A percentile compares a stretch with the other conserved stretches of the same genome.
phyloP scores from a whole-genome alignment of 2,113 vertebrate species.

The Polypterus bichir region DNA sequence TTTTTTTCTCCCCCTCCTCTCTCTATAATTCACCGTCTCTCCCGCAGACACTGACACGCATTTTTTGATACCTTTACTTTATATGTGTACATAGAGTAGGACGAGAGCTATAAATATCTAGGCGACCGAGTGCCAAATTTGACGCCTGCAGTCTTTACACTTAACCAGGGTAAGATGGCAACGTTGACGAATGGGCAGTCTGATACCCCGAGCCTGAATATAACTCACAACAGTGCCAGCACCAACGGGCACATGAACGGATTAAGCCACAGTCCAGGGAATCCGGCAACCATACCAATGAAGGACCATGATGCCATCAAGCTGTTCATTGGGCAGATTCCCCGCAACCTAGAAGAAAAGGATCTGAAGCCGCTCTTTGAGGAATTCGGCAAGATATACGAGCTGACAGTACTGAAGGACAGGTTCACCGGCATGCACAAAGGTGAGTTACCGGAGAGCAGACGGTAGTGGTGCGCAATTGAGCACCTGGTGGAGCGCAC shows the following conservation, averaged over 20 bases:
- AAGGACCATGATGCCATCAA: constrained; percentile 99
- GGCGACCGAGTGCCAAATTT: no score
- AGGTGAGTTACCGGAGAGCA: constrained; percentile 59
- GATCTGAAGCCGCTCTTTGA: constrained; percentile 98
- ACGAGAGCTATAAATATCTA: constrained; percentile 31
- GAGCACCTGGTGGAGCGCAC: no score
- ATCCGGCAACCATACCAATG: constrained; percentile 82
- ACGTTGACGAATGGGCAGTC: constrained; percentile 98
- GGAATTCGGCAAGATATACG: constrained; percentile 99
- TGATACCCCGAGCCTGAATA: constrained; percentile 85
- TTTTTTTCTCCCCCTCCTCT: constrained; percentile 27
- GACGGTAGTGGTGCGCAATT: no score
- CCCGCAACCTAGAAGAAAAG: constrained; percentile 98
- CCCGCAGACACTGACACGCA: constrained; percentile 34
- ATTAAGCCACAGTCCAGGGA: constrained; percentile 57
- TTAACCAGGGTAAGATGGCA: constrained; percentile 77
- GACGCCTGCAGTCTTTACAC: constrained; percentile 15
- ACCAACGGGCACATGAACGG: constrained; percentile 97
- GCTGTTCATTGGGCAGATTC: constrained; percentile 98
- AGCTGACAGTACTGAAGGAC: constrained; percentile 98
- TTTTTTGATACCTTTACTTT: constrained; percentile 48
- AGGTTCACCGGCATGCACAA: constrained; percentile 99
- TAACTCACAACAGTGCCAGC: constrained; percentile 73
- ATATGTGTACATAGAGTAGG: constrained; percentile 50
- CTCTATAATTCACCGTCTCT: constrained; percentile 26